Base-by-base conservation (phyloP, 2,888 invertebrate species). In the Drosophila austrosaltans region DNA sequence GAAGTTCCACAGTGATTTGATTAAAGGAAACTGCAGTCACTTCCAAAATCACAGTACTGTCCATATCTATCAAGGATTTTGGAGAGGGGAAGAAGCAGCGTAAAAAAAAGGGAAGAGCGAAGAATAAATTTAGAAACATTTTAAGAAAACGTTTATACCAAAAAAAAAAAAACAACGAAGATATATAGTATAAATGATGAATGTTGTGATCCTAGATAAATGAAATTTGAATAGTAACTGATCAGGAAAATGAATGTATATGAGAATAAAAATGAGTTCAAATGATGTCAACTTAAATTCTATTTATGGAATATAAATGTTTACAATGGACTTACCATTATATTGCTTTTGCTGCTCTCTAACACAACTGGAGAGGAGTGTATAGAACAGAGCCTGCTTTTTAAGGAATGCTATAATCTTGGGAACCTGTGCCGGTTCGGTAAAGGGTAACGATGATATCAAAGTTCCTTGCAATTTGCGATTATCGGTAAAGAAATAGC, bases 331-430 rank as follows among this genome's bases (percentile, higher is more conserved):
- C 91, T 89, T 89, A 96, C 97, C 96, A 93, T 88, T 88, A 36
- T 96, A 90, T 68, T 90, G 95, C 82, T 96, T 96, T 57, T 95
- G 95, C 90, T 96, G 95, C 1, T 96, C 94, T 32, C 98, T 94
- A 59, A 99, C 96, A 92, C 98, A 98, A 92, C 98, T 98, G 30
- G 96, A 94, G 54, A 99, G 93, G 53, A 98, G 94, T 20, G 97
- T 95, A 92, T 98, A 98, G 93, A 98, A 98, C 16, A 98, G 94
- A 42, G 97, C 96, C 93, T 99, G 98, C 86, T 98, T 97, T 3
- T 98, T 94, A 16, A 99, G 94, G 76, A 95, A 95, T 44, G 95
- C 95, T 42, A 99, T 94, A 81, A 99, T 96, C 90, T 96, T 96
- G 58, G 98, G 96, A 69, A 98, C 97, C 92, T 98, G 97, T 6